These are phyloP conservation scores for Tenualosa ilisha DNA, from an alignment of 2,797 vertebrate species.

Conservation along the genomic window DNA sequence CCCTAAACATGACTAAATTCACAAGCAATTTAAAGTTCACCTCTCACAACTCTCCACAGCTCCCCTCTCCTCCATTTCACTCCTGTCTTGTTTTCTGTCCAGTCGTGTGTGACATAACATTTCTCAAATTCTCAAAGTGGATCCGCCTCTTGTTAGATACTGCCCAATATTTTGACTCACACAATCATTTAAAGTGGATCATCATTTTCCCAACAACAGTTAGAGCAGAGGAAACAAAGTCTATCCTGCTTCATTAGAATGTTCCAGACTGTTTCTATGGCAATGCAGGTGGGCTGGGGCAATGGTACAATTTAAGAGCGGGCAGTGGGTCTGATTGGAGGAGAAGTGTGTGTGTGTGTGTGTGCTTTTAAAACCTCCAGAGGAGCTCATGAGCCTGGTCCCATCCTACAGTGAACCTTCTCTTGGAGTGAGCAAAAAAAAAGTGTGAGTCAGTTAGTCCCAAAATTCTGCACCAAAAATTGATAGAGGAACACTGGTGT, in stretches of 20 bases:
- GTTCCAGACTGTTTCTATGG: background rate
- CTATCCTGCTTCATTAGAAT: conserved; percentile 2
- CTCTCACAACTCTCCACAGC: conserved; percentile 51
- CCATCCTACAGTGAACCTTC: background rate
- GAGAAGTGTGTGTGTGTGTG: background rate
- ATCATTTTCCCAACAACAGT: background rate
- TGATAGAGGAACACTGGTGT: background rate
- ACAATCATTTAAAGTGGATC: background rate
- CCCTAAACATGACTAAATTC: conserved; percentile 58
- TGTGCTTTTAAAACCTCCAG: background rate
- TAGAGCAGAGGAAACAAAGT: background rate
- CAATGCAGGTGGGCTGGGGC: background rate
- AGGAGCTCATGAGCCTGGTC: background rate
- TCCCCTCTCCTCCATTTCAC: conserved; percentile 31
- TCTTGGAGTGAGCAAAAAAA: background rate
- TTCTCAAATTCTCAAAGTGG: background rate
- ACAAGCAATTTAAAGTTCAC: conserved; percentile 47
- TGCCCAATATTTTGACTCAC: background rate
- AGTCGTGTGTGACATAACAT: background rate
- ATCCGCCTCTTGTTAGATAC: background rate
- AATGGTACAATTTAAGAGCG: background rate
- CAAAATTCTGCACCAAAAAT: background rate
- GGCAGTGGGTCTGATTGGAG: background rate
- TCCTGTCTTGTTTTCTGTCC: conserved; percentile 47
- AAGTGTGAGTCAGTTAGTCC: background rate